Evolutionary conservation across 2,797 vertebrate species (phyloP).

Genomic region (Gadopsis marmoratus): DNA sequence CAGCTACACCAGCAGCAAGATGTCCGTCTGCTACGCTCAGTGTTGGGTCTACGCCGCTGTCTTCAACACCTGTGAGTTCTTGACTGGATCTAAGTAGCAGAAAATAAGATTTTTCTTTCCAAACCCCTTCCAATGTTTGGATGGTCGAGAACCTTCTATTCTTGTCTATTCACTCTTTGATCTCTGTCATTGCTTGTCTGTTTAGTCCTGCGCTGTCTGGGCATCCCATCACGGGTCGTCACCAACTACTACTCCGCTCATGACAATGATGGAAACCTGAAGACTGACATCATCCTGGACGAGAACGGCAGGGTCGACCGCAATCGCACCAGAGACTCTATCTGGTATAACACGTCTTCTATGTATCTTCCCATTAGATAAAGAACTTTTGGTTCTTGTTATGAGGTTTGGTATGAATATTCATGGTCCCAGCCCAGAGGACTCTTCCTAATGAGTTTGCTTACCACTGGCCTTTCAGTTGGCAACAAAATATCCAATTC

Average conservation of each 20-base stretch:
- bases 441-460: not conserved
- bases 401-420: not conserved
- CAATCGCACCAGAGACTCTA: conserved; percentile 89
- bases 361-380: too few species aligned
- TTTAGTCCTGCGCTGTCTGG: conserved; percentile 93
- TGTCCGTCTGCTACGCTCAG: conserved; percentile 91
- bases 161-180: fast-evolving
- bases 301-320: conserved; percentile 89
- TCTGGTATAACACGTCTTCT: conserved; percentile 86
- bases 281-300: conserved; percentile 91
- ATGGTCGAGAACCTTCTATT: not conserved
- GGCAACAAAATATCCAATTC: not conserved
- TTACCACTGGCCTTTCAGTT: not conserved
- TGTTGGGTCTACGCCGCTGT: conserved; percentile 98
- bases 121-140: not conserved
- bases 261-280: conserved; percentile 95
- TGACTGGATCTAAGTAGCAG: not conserved
- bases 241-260: conserved; percentile 97
- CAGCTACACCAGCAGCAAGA: conserved; percentile 83
- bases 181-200: not conserved
- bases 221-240: conserved; percentile 92
- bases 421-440: not conserved
- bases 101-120: fast-evolving
- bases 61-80: conserved; percentile 93
- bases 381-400: too few species aligned